A percentile compares a stretch with the other conserved stretches of the same genome.
These are phyloP conservation scores for Cydia pomonella DNA, from an alignment of 1,140 invertebrate genomes.

Conservation along the genomic window DNA sequence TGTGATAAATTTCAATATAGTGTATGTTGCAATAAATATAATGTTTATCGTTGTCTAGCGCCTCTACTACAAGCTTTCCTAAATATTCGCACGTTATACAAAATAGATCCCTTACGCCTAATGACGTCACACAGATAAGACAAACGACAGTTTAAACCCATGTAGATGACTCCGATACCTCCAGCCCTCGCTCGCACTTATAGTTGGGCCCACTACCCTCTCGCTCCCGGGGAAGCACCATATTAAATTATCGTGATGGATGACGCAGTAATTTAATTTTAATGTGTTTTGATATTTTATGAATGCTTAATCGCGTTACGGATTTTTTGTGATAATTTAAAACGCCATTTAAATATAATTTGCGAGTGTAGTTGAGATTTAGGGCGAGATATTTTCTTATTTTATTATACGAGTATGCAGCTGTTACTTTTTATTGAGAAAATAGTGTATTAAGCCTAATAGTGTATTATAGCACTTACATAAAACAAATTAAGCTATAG, in stretches of 20 bases:
- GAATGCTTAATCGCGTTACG: conserved; percentile 33
- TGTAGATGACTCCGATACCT: conserved; percentile 19
- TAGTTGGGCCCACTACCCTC: conserved; percentile 3
- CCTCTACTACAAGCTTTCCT: background rate
- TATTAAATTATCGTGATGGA: conserved; percentile 36
- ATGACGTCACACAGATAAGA: conserved; percentile 31
- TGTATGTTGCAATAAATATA: too few species aligned
- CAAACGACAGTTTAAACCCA: conserved; percentile 28
- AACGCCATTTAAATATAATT: conserved; percentile 23
- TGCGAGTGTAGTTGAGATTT: conserved; percentile 13
- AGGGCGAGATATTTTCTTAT: conserved; percentile 16
- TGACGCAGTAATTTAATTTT: conserved; percentile 34
- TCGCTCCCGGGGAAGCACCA: conserved; percentile 29
- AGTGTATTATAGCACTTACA: background rate
- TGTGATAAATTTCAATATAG: too few species aligned
- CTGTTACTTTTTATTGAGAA: background rate
- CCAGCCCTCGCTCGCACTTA: conserved; percentile 16
- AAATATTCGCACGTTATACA: background rate
- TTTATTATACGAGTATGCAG: conserved; percentile 31
- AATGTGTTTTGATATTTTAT: conserved; percentile 36
- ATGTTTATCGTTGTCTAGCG: too few species aligned
- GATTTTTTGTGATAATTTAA: conserved; percentile 24
- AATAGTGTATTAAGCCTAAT: background rate
- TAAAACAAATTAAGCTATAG: too few species aligned
- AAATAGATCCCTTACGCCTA: conserved; percentile 3